phyloP scores from a whole-genome alignment of 2,888 invertebrate genomes.

The Orchesellides sinensis region DNA sequence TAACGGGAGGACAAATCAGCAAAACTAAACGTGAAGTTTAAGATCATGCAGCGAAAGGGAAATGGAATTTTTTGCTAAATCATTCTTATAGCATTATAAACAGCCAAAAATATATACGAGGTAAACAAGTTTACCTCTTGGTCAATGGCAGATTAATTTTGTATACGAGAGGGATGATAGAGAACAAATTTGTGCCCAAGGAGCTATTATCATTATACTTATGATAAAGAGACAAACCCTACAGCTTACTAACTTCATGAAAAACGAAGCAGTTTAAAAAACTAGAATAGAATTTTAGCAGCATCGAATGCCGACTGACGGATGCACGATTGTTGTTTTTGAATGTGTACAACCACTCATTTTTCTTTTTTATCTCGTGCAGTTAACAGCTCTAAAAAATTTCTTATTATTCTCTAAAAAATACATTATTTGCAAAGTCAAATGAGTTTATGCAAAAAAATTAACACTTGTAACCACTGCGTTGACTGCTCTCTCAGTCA shows the following conservation, averaged over 20 bases:
- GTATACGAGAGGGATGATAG: not conserved
- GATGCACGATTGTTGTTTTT: not conserved
- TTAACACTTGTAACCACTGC: not conserved
- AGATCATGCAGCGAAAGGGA: conserved; percentile 48
- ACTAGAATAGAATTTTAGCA: not conserved
- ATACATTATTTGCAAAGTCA: not conserved
- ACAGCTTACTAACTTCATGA: not conserved
- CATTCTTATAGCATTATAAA: conserved; percentile 2
- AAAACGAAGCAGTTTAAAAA: not conserved
- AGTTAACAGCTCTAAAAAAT: not conserved
- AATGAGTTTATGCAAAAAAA: not conserved
- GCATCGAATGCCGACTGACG: not conserved
- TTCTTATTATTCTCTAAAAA: not conserved
- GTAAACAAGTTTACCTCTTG: conserved; percentile 39
- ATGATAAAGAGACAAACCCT: not conserved
- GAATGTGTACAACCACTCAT: not conserved
- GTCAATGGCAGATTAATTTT: conserved; percentile 44
- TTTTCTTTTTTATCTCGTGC: no score
- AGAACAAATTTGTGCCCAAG: not conserved
- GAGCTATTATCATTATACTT: not conserved
- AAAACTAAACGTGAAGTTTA: conserved; percentile 14
- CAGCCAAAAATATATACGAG: conserved; percentile 18
- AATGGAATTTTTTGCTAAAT: conserved; percentile 42
- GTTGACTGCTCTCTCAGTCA: not conserved
- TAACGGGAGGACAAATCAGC: conserved; percentile 39